A percentile compares a stretch with the other conserved stretches of the same genome.
Evolutionary conservation across 1,140 invertebrate species (phyloP).

Genomic region (Neodiprion lecontei): DNA sequence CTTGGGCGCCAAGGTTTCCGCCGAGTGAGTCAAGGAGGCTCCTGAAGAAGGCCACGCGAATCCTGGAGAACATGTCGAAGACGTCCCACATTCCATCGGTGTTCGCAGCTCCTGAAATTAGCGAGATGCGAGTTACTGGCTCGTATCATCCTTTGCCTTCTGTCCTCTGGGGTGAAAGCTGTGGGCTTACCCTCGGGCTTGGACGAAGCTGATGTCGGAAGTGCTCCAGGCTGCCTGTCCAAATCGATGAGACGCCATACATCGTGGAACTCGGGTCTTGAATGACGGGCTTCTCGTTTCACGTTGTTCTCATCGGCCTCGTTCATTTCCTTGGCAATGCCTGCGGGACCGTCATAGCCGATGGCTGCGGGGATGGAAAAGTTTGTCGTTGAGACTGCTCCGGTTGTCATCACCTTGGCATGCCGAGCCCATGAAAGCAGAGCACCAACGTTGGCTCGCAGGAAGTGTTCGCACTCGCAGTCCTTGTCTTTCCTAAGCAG

Average conservation of each 20-base stretch:
- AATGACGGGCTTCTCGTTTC: background rate
- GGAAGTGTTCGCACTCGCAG: slow-evolving; percentile 34
- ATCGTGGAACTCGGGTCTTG: slow-evolving; percentile 6
- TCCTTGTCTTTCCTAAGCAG: slow-evolving; percentile 14
- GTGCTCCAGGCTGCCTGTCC: slow-evolving; percentile 12
- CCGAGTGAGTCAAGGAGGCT: slow-evolving; percentile 35
- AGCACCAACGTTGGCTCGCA: slow-evolving; percentile 27
- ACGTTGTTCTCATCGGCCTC: slow-evolving; percentile 7
- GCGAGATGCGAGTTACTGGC: background rate
- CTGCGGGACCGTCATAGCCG: slow-evolving; percentile 11
- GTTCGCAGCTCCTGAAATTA: slow-evolving; percentile 1
- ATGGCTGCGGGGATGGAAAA: slow-evolving; percentile 14
- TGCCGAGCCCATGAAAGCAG: slow-evolving; percentile 38
- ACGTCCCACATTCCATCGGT: slow-evolving; percentile 34
- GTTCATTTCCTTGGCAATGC: background rate
- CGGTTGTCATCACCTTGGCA: slow-evolving; percentile 35
- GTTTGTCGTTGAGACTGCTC: slow-evolving; percentile 13
- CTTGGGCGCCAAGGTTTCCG: background rate
- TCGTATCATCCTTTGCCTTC: background rate
- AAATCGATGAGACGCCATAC: slow-evolving; percentile 18
- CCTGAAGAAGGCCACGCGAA: slow-evolving; percentile 37
- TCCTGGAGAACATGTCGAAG: slow-evolving; percentile 38
- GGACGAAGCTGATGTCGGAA: slow-evolving; percentile 3
- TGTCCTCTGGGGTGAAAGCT: background rate
- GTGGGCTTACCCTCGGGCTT: background rate